phyloP scores from a whole-genome alignment of 2,797 vertebrate species.

The Coranthus polyacanthus region DNA sequence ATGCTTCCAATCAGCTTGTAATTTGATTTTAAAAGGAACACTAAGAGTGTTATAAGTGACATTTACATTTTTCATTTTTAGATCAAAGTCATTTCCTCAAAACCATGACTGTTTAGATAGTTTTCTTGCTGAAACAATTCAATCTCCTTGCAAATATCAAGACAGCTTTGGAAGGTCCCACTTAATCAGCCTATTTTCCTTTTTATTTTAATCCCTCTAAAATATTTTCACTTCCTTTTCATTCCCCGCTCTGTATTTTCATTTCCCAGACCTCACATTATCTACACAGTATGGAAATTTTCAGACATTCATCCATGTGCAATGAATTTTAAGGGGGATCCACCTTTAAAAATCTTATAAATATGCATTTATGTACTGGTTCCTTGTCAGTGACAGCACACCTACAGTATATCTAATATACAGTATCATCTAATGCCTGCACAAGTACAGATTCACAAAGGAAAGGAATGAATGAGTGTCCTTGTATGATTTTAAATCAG shows the following conservation, averaged over 20 bases:
- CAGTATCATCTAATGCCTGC: slow-evolving; percentile 24
- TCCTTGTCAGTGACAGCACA: slow-evolving; percentile 59
- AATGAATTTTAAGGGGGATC: slow-evolving; percentile 70
- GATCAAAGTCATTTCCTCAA: slow-evolving; percentile 60
- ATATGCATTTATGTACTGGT: slow-evolving; percentile 81
- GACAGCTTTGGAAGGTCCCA: slow-evolving; percentile 59
- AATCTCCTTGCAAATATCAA: slow-evolving; percentile 74
- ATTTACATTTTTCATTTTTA: slow-evolving; percentile 73
- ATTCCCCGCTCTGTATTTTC: slow-evolving; percentile 54
- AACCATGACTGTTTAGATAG: slow-evolving; percentile 64
- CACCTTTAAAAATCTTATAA: slow-evolving; percentile 63
- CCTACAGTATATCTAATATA: slow-evolving; percentile 46
- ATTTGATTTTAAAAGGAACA: slow-evolving; percentile 50
- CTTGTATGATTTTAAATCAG: slow-evolving; percentile 60
- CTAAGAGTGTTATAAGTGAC: slow-evolving; percentile 57
- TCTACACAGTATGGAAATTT: slow-evolving; percentile 73
- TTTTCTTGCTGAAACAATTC: slow-evolving; percentile 61
- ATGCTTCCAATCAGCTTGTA: slow-evolving; percentile 33
- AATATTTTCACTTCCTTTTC: slow-evolving; percentile 55
- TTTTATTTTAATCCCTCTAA: slow-evolving; percentile 52
- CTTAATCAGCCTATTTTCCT: slow-evolving; percentile 64
- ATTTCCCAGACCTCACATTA: slow-evolving; percentile 63
- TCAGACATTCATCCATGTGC: slow-evolving; percentile 62
- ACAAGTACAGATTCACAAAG: slow-evolving; percentile 50
- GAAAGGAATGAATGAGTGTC: slow-evolving; percentile 58